phyloP scores from a whole-genome alignment of 2,113 vertebrate genomes.

The Cynoglossus semilaevis region DNA sequence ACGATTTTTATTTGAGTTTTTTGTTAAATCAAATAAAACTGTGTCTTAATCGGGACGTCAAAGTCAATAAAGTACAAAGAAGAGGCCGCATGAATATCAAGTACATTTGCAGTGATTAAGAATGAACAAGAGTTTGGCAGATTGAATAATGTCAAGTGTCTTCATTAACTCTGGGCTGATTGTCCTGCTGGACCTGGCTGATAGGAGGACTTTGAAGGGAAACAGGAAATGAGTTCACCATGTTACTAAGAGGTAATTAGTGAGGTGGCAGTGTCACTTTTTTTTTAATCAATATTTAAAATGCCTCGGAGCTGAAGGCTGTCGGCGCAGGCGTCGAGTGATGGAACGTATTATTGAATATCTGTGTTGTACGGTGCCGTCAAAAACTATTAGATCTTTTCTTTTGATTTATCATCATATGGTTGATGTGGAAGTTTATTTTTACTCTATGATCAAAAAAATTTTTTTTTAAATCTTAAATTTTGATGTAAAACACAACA shows the following conservation, averaged over 20 bases:
- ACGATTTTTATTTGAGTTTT: too few relatives aligned
- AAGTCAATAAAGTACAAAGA: constrained; percentile 23
- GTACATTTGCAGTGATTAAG: neutral
- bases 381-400: too few relatives aligned
- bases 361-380: too few relatives aligned
- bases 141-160: constrained; percentile 42
- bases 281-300: constrained; percentile 28
- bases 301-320: constrained; percentile 52
- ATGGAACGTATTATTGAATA: constrained; percentile 7
- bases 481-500: too few relatives aligned
- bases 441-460: too few relatives aligned
- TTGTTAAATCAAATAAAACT: too few relatives aligned
- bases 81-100: constrained; percentile 31
- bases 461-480: too few relatives aligned
- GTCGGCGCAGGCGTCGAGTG: constrained; percentile 52
- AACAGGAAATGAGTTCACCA: constrained; percentile 32
- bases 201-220: constrained; percentile 59
- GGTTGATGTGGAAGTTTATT: too few relatives aligned
- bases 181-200: constrained; percentile 40
- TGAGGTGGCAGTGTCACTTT: constrained; percentile 17
- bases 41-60: too few relatives aligned
- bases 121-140: constrained; percentile 44
- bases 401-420: too few relatives aligned
- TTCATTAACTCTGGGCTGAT: constrained; percentile 46
- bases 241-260: constrained; percentile 58